phyloP scores from a whole-genome alignment of 2,113 vertebrate genomes.

The Protobothrops mucrosquamatus region DNA sequence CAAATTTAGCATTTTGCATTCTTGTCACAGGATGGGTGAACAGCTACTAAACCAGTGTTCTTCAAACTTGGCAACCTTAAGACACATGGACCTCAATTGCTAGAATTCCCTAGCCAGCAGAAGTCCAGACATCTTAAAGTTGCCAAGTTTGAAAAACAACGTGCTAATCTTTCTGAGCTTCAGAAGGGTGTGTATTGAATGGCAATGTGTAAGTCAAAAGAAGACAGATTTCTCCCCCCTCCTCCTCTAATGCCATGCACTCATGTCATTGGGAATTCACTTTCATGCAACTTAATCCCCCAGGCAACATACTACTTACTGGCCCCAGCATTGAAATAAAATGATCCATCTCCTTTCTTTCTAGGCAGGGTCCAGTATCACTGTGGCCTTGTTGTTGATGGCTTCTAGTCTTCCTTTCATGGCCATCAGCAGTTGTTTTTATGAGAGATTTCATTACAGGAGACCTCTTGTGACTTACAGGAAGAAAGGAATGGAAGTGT shows the following conservation, averaged over 20 bases:
- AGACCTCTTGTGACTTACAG: neutral
- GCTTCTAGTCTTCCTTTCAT: neutral
- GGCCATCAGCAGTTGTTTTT: neutral
- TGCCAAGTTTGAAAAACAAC: neutral
- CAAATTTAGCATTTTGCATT: neutral
- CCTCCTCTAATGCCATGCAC: neutral
- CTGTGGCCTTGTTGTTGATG: slow-evolving; percentile 4
- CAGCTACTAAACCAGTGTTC: neutral
- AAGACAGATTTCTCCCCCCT: neutral
- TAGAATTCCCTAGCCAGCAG: neutral
- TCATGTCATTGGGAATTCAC: neutral
- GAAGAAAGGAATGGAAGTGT: neutral
- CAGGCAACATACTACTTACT: neutral
- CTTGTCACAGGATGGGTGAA: neutral
- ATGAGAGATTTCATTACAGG: neutral
- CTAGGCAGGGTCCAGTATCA: neutral
- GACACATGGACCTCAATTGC: neutral
- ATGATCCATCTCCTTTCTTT: neutral
- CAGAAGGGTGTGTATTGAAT: neutral
- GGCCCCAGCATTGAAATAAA: neutral
- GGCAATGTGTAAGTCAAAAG: neutral
- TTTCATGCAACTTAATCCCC: neutral
- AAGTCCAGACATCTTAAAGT: no score
- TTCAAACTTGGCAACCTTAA: neutral
- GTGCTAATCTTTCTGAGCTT: neutral